Evolutionary conservation across 2,113 vertebrate species (phyloP), one percentile per base, ranked within the genome.

Genomic region (Raphicerus campestris): DNA sequence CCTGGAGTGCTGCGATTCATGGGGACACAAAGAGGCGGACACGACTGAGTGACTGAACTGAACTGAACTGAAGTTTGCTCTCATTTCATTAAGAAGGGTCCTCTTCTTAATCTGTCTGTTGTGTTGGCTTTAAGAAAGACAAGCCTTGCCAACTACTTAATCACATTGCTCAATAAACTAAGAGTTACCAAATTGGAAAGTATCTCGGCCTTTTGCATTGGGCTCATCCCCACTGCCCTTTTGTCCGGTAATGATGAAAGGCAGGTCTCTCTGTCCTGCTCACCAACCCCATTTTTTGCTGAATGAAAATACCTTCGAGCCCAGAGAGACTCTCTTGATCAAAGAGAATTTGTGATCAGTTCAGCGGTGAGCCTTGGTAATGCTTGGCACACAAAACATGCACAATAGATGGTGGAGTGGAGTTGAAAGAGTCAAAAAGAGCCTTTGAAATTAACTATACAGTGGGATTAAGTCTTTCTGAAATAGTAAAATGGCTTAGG

Each of bases 391-490:
- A 91, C 47, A 88, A 94, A 95, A 92, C 61, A 78, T n/a, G 58
- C 75, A 91, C 6, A 51, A 14, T 82, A 66, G 87, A 89, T 94
- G 10, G 3, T 58, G 56, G 15, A 56, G 89, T 70, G 30, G 35
- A 58, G 84, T 9, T 2, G 20, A 86, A 91, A 66, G 96, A 94
- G 94, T 51, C 63, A 55, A 30, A 89, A 42, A 97, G 89, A 93
- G 56, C 10, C 83, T 73, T 75, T 78, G 89, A 88, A 97, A 89
- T 89, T 66, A 96, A 86, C 96, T 95, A 89, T 75, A 85, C 47
- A 55, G 32, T 91, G 91, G 95, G 94, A 89, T n/a, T 97, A 73
- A 93, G 92, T 91, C 95, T 98, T 97, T 88, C 93, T 92, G 82
- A 97, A 89, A 49, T 81, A 63, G 60, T 83, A 53, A 94, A 96